phyloP scores from a whole-genome alignment of 2,113 vertebrate genomes.

The Paradoxurus hermaphroditus region DNA sequence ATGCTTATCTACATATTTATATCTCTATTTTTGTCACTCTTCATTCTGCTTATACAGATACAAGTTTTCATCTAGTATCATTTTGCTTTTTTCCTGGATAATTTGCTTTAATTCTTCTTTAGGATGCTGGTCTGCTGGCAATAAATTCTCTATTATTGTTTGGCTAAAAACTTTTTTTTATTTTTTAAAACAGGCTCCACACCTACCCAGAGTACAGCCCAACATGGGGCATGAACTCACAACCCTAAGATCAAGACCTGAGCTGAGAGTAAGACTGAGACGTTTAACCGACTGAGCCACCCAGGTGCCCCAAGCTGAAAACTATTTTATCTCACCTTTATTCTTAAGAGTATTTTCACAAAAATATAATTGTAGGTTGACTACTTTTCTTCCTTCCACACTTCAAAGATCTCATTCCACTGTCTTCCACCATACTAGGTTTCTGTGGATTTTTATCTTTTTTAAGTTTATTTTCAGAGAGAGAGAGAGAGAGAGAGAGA shows the following conservation, averaged over 20 bases:
- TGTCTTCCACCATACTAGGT: neutral
- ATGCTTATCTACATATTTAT: neutral
- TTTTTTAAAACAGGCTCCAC: no score
- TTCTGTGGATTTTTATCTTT: neutral
- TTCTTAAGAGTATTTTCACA: neutral
- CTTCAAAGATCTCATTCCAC: neutral
- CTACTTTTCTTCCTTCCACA: neutral
- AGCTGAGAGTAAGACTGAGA: no score
- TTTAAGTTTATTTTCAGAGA: no score
- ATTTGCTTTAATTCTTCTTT: neutral
- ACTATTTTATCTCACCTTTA: neutral
- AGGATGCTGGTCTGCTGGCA: neutral
- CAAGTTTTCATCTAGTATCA: neutral
- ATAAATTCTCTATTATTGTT: neutral
- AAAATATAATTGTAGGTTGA: neutral
- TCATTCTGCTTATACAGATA: neutral
- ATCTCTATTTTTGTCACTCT: neutral
- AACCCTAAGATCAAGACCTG: no score
- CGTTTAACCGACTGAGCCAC: no score
- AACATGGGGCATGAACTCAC: no score
- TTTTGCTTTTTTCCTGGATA: neutral
- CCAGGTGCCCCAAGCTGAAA: no score
- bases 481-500: no score
- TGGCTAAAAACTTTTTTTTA: neutral
- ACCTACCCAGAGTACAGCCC: no score